These are phyloP conservation scores for Callospermophilus lateralis DNA, from an alignment of 2,113 vertebrate species.

Conservation along the genomic window DNA sequence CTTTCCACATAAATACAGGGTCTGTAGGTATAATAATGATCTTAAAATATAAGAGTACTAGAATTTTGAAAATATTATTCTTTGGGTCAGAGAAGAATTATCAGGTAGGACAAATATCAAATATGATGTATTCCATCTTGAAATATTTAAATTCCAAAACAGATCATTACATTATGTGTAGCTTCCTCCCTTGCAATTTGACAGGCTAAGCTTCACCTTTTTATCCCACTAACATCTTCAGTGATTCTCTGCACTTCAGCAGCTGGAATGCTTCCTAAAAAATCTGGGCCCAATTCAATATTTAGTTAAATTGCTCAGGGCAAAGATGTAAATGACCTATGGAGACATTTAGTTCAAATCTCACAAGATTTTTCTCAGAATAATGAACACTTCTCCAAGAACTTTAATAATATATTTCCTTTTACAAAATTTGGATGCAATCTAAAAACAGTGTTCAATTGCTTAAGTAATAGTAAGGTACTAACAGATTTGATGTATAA, in stretches of 20 bases:
- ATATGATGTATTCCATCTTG: background rate
- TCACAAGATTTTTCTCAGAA: conserved; percentile 34
- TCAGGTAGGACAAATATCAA: conserved; percentile 20
- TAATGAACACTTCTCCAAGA: background rate
- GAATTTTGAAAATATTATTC: background rate
- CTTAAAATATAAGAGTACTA: background rate
- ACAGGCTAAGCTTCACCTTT: background rate
- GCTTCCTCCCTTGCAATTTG: background rate
- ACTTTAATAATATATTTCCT: conserved; percentile 17
- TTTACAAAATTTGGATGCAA: conserved; percentile 1
- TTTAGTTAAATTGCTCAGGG: background rate
- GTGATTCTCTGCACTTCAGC: background rate
- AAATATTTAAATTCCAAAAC: conserved; percentile 34
- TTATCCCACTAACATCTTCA: background rate
- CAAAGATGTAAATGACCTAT: conserved; percentile 35
- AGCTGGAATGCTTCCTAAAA: background rate
- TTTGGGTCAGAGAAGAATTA: background rate
- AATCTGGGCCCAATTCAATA: background rate
- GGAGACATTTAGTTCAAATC: background rate
- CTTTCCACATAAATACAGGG: background rate
- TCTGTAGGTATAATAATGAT: background rate
- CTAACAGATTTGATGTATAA: background rate
- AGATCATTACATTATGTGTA: background rate
- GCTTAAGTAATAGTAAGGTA: conserved; percentile 39
- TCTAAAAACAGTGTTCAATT: background rate